Conservation (phyloP, 1,140 invertebrate genomes). For the Eciton burchellii region DNA sequence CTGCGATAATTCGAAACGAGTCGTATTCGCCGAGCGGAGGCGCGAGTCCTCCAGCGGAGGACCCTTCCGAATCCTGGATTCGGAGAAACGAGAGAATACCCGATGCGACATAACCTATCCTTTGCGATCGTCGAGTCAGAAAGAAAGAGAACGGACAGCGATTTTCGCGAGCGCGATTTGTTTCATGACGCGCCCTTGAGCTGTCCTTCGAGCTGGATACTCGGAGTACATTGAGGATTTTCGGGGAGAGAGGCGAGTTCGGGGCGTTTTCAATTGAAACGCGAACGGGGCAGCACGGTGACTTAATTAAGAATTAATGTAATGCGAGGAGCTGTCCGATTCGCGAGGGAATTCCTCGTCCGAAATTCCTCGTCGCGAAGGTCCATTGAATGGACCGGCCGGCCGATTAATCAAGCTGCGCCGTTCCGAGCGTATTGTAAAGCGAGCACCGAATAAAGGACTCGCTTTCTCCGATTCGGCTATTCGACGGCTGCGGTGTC, state of each 20-base stretch:
- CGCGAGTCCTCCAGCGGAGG: neutral
- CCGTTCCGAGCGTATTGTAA: constrained; percentile 38
- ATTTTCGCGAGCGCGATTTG: neutral
- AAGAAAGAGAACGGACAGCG: too few relatives aligned
- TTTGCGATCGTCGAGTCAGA: too few relatives aligned
- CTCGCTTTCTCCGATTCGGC: constrained; percentile 49
- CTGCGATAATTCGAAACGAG: constrained; percentile 10
- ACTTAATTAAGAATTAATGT: constrained; percentile 50
- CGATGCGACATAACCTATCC: too few relatives aligned
- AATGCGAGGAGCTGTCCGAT: neutral
- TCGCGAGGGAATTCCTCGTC: neutral
- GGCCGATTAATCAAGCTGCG: constrained; percentile 49
- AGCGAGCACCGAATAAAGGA: constrained; percentile 37
- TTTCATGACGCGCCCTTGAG: too few relatives aligned
- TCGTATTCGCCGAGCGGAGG: neutral
- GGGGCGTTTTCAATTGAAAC: neutral
- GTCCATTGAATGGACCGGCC: constrained; percentile 24
- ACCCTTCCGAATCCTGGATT: neutral
- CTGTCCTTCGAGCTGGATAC: neutral
- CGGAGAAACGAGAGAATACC: too few relatives aligned
- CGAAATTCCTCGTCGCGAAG: constrained; percentile 18
- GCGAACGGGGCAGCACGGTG: neutral
- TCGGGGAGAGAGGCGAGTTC: neutral
- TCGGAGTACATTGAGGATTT: neutral
- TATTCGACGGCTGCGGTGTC: constrained; percentile 31